Conservation (phyloP, 1,140 invertebrate genomes). For the Micrasema longulum region DNA sequence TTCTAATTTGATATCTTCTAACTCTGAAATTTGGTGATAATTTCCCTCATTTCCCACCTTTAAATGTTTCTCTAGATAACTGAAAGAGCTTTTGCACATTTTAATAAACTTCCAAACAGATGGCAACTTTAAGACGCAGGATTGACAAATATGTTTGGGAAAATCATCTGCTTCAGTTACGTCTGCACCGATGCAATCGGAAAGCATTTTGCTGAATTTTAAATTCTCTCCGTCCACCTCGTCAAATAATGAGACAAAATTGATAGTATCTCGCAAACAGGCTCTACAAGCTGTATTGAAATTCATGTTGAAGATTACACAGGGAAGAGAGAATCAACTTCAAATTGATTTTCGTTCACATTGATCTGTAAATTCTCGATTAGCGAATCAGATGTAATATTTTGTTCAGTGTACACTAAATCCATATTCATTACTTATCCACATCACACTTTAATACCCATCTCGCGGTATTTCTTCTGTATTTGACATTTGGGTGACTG, state of each 20-base stretch:
- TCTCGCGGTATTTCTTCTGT: too few species aligned
- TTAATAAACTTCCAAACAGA: constrained; percentile 35
- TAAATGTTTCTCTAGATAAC: constrained; percentile 7
- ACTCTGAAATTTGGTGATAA: not conserved
- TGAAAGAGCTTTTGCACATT: constrained; percentile 25
- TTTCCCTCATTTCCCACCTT: not conserved
- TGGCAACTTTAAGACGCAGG: constrained; percentile 21
- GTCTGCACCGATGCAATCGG: constrained; percentile 14
- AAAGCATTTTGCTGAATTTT: constrained; percentile 28
- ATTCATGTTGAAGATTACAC: not conserved
- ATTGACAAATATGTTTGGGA: constrained; percentile 24
- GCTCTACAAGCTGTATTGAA: constrained; percentile 26
- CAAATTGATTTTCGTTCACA: not conserved
- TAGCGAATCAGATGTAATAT: too few species aligned
- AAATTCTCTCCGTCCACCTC: not conserved
- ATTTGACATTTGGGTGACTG: too few species aligned
- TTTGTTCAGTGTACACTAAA: too few species aligned
- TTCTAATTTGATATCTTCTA: constrained; percentile 25
- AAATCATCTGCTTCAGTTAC: constrained; percentile 19
- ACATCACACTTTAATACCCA: too few species aligned
- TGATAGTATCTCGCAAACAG: constrained; percentile 4
- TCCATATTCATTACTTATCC: too few species aligned
- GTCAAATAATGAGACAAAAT: constrained; percentile 25
- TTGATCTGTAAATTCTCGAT: too few species aligned
- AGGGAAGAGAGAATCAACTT: not conserved